Conservation (phyloP, 2,113 vertebrate genomes). For the Trichomycterus rosablanca region DNA sequence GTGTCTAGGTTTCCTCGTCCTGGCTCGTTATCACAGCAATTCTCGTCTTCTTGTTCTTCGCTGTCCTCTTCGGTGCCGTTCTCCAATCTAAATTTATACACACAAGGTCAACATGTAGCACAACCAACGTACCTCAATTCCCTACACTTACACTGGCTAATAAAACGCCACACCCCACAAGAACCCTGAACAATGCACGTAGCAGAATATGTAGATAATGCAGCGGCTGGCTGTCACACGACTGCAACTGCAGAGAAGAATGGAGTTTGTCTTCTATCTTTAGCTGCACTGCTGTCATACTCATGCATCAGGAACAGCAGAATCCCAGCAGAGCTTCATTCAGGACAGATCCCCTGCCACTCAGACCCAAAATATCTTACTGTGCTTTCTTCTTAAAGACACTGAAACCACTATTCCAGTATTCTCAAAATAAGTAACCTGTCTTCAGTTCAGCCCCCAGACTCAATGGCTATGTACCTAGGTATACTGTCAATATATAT, state of each 20-base stretch:
- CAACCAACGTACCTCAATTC: slow-evolving; percentile 1
- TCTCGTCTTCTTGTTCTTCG: slow-evolving; percentile 38
- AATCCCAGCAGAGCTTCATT: slow-evolving; percentile 41
- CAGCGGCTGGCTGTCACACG: slow-evolving; percentile 16
- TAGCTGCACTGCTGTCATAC: slow-evolving; percentile 36
- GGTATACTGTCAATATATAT: no score
- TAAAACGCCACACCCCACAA: neutral
- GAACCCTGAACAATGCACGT: neutral
- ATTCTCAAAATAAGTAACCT: neutral
- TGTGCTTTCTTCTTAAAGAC: slow-evolving; percentile 22
- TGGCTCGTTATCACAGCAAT: slow-evolving; percentile 35
- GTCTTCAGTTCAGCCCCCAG: neutral
- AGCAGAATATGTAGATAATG: slow-evolving; percentile 3
- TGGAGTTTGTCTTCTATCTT: slow-evolving; percentile 32
- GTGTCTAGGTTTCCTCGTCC: slow-evolving; percentile 56
- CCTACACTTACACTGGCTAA: neutral
- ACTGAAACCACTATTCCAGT: slow-evolving; percentile 5
- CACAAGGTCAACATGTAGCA: slow-evolving; percentile 4
- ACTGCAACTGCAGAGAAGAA: slow-evolving; percentile 6
- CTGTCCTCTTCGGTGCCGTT: slow-evolving; percentile 36
- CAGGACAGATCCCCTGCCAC: slow-evolving; percentile 45
- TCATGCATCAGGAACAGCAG: slow-evolving; percentile 27
- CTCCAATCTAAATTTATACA: slow-evolving; percentile 28
- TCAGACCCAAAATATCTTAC: slow-evolving; percentile 33
- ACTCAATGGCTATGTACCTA: no score